Evolutionary conservation across 2,888 invertebrate genomes (phyloP).

Genomic region (Caradrina kadenii): DNA sequence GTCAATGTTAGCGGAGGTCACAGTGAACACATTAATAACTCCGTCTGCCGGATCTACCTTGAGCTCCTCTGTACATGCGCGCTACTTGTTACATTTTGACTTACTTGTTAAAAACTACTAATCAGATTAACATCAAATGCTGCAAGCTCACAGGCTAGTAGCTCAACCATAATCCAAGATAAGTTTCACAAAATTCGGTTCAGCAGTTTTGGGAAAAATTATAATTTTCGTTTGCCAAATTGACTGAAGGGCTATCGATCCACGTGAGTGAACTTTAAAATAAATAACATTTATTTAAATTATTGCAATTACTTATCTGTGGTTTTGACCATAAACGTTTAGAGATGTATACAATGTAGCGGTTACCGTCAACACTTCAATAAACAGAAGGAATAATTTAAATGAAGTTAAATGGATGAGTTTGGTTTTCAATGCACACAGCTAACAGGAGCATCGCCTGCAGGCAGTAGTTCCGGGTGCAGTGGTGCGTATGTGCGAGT

Average conservation of each 20-base stretch:
- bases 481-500: too few relatives aligned
- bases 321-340: conserved; percentile 2
- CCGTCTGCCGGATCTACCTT: neutral
- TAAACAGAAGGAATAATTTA: neutral
- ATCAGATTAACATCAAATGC: neutral
- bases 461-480: too few relatives aligned
- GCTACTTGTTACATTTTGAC: neutral
- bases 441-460: too few relatives aligned
- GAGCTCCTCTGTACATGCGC: neutral
- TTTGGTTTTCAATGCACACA: too few relatives aligned
- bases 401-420: neutral
- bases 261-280: conserved; percentile 5
- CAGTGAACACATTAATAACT: neutral
- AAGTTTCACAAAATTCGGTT: conserved; percentile 2
- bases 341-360: conserved; percentile 10
- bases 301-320: conserved; percentile 16
- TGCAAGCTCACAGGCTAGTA: neutral
- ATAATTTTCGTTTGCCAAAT: neutral
- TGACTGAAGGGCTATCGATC: neutral
- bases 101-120: neutral
- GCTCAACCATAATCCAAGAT: neutral
- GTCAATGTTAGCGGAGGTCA: conserved; percentile 28
- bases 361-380: neutral
- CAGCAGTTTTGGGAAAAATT: neutral
- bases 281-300: conserved; percentile 9